phyloP scores from a whole-genome alignment of 1,140 invertebrate genomes.

The Eubasilissa regina region DNA sequence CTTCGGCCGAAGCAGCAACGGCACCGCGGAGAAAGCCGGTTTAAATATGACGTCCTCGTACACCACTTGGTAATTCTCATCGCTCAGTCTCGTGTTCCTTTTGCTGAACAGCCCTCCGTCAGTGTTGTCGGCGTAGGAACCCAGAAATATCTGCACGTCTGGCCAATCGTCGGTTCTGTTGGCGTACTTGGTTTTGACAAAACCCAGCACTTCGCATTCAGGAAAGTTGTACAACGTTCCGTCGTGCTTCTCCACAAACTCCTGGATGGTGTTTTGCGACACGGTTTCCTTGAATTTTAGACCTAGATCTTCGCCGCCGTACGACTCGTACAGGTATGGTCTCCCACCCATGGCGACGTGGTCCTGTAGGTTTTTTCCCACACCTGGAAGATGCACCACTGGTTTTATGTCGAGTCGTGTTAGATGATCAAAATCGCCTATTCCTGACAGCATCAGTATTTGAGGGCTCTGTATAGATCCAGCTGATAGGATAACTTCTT shows the following conservation, averaged over 20 bases:
- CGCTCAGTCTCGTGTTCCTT: constrained; percentile 77
- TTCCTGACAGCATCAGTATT: constrained; percentile 85
- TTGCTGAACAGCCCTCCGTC: constrained; percentile 84
- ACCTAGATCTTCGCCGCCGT: constrained; percentile 70
- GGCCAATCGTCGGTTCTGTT: constrained; percentile 79
- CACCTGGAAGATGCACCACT: constrained; percentile 77
- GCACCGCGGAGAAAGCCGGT: constrained; percentile 78
- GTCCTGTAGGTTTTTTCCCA: constrained; percentile 87
- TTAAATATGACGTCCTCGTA: constrained; percentile 80
- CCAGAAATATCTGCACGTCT: constrained; percentile 84
- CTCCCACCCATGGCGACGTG: constrained; percentile 79
- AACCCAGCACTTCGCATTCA: constrained; percentile 83
- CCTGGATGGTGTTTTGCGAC: constrained; percentile 69
- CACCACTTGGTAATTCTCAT: constrained; percentile 78
- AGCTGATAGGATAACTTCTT: constrained; percentile 82
- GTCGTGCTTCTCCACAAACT: constrained; percentile 73
- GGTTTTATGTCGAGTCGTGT: constrained; percentile 74
- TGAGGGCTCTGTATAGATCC: constrained; percentile 84
- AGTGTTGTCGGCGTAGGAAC: constrained; percentile 79
- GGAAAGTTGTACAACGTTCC: constrained; percentile 80
- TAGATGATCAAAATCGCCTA: constrained; percentile 80
- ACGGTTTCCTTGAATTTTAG: constrained; percentile 76
- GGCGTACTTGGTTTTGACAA: constrained; percentile 82
- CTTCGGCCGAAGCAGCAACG: constrained; percentile 79
- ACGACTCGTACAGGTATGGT: constrained; percentile 73